phyloP scores from a whole-genome alignment of 2,888 invertebrate species.

The Caenorhabditis sp. region DNA sequence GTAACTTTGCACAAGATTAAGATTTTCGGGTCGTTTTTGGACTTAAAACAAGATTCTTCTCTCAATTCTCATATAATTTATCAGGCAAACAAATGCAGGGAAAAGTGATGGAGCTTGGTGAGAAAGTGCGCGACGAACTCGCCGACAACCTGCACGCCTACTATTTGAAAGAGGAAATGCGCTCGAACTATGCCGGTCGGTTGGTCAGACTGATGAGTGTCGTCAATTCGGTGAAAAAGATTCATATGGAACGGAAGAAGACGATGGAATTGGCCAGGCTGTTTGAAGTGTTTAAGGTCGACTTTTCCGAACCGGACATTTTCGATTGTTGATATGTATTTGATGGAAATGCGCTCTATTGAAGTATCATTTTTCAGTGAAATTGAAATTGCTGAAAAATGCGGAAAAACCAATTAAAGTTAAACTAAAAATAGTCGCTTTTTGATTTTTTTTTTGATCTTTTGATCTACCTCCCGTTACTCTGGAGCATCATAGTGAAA shows the following conservation, averaged over 20 bases:
- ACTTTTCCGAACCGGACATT: constrained; percentile 62
- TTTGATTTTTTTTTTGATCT: too few relatives aligned
- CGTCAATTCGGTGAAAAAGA: constrained; percentile 65
- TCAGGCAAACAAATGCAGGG: constrained; percentile 54
- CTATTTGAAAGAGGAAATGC: constrained; percentile 54
- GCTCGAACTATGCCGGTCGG: constrained; percentile 68
- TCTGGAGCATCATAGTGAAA: too few relatives aligned
- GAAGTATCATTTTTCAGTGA: too few relatives aligned
- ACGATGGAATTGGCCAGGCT: constrained; percentile 68
- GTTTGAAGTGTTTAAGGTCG: constrained; percentile 71
- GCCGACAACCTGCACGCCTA: constrained; percentile 65
- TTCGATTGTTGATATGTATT: constrained; percentile 43
- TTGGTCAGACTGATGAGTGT: constrained; percentile 68
- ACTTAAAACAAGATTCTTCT: background rate
- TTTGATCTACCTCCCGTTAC: too few relatives aligned
- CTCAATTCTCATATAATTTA: background rate
- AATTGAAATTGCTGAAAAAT: too few relatives aligned
- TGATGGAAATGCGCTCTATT: background rate
- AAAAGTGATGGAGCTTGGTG: constrained; percentile 47
- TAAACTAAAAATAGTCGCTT: too few relatives aligned
- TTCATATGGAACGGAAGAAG: constrained; percentile 63
- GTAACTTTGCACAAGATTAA: too few relatives aligned
- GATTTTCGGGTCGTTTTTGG: too few relatives aligned
- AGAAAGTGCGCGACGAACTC: constrained; percentile 56
- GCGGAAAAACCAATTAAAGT: too few relatives aligned